A percentile compares a stretch with the other conserved stretches of the same genome.
Evolutionary conservation across 2,888 invertebrate species (phyloP).

Genomic region (Dinocampus coccinellae): DNA sequence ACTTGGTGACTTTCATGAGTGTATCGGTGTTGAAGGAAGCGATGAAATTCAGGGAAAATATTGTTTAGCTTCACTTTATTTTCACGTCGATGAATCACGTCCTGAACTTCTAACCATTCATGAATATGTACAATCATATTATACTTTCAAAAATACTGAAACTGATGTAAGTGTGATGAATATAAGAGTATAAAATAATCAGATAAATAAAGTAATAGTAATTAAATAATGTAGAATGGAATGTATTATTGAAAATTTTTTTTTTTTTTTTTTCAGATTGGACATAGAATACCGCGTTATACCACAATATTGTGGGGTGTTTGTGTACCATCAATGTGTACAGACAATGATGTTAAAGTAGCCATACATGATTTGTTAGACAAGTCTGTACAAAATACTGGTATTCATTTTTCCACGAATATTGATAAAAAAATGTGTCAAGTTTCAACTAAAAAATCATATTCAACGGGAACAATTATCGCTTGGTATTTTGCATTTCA

Average conservation of each 20-base stretch:
- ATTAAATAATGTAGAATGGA: neutral
- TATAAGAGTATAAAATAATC: neutral
- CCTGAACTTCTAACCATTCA: slow-evolving; percentile 71
- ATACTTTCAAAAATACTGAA: slow-evolving; percentile 76
- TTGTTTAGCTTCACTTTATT: slow-evolving; percentile 76
- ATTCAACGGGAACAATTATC: slow-evolving; percentile 70
- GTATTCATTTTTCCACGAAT: slow-evolving; percentile 72
- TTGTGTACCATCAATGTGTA: slow-evolving; percentile 77
- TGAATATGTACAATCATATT: slow-evolving; percentile 74
- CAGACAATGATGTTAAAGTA: slow-evolving; percentile 73
- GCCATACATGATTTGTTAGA: slow-evolving; percentile 71
- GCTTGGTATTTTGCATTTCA: slow-evolving; percentile 66
- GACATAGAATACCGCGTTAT: slow-evolving; percentile 78
- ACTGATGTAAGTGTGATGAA: slow-evolving; percentile 74
- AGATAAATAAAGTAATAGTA: too few relatives aligned
- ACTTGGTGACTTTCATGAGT: slow-evolving; percentile 80
- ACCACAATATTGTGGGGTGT: slow-evolving; percentile 78
- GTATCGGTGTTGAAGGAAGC: slow-evolving; percentile 69
- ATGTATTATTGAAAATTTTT: neutral
- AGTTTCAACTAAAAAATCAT: slow-evolving; percentile 60
- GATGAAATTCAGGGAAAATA: slow-evolving; percentile 75
- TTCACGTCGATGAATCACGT: slow-evolving; percentile 71
- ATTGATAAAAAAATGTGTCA: slow-evolving; percentile 78
- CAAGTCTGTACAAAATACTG: slow-evolving; percentile 71
- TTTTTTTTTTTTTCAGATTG: slow-evolving; percentile 71